Evolutionary conservation across 2,797 vertebrate species (phyloP), one percentile per base, ranked within the genome.

Genomic region (Peromyscus eremicus): DNA sequence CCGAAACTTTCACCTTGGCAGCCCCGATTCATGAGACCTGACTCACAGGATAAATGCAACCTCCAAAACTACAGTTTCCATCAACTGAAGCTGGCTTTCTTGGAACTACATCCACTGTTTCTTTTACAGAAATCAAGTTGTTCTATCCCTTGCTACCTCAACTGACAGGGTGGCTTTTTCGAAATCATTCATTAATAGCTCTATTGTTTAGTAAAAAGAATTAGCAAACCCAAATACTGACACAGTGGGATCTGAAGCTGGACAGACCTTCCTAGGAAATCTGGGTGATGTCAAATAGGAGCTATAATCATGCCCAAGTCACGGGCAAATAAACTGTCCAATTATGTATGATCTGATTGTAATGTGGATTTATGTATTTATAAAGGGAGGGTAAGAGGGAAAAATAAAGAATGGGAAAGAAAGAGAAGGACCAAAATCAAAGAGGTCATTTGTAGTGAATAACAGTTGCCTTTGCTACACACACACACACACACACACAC

Each of bases 381-480:
- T 49, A 55, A 86, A 66, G 10, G 60, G 40, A 62, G 43, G 25
- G 14, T 57, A 4, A 81, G 27, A 70, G 70, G 64, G 9, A 37
- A 62, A 82, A 34, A 29, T 37, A 19, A 87, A 57, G 14, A 57
- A 43, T 8, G 29, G 32, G 19, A 81, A 16, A 3, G 12, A 4
- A 7, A 4, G 6, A 75, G 43, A 57, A 57, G 2, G 13, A 14
- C 55, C 17, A 82, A n/a, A 82, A 32, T 46, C 29, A 68, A 73
- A 94, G 52, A 52, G 34, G 32, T 89, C 19, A 60, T 34, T 93
- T 66, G 34, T 82, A 83, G 87, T 87, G n/a, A 68, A 55, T 81
- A 86, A 86, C 12, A 92, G 76, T 46, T 55, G 60, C 4, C 37
- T 62, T 83, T 13, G 16, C n/a, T 29, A 7, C 25, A 2, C 29